Evolutionary conservation across 1,140 invertebrate species (phyloP).

Genomic region (Panagrolaimus sp.): DNA sequence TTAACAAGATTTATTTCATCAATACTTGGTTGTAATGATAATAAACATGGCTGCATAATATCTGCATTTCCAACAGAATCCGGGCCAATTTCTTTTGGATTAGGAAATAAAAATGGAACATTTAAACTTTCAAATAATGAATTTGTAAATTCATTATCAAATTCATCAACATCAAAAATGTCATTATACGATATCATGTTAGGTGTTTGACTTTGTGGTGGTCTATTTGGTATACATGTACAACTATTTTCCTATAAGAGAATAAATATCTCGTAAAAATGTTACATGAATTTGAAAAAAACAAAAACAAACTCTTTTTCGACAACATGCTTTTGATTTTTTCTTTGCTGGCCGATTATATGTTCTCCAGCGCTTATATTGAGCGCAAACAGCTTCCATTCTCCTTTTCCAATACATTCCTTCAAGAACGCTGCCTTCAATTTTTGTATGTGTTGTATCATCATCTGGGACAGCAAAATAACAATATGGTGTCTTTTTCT

Average conservation of each 20-base stretch:
- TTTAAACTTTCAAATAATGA: conserved; percentile 64
- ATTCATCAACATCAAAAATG: conserved; percentile 43
- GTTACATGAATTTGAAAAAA: conserved; percentile 30
- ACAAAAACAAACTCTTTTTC: conserved; percentile 39
- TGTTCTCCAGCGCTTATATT: conserved; percentile 97
- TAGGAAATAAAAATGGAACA: conserved; percentile 83
- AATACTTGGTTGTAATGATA: conserved; percentile 88
- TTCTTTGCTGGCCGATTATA: conserved; percentile 28
- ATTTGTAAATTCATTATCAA: conserved; percentile 56
- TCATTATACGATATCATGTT: conserved; percentile 37
- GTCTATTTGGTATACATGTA: conserved; percentile 11
- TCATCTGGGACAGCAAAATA: conserved; percentile 57
- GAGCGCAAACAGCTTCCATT: conserved; percentile 87
- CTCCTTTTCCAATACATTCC: conserved; percentile 98
- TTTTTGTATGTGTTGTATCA: conserved; percentile 55
- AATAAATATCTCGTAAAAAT: too few species aligned
- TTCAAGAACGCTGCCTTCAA: conserved; percentile 75
- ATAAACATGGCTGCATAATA: conserved; percentile 93
- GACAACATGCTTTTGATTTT: conserved; percentile 34
- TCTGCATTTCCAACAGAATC: conserved; percentile 73
- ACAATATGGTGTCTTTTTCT: conserved; percentile 53
- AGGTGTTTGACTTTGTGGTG: conserved; percentile 50
- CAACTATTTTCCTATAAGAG: conserved; percentile 6
- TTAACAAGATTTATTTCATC: conserved; percentile 79
- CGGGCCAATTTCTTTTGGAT: conserved; percentile 88